These are phyloP conservation scores for Pteria penguin DNA, from an alignment of 2,888 invertebrate species.

Conservation along the genomic window DNA sequence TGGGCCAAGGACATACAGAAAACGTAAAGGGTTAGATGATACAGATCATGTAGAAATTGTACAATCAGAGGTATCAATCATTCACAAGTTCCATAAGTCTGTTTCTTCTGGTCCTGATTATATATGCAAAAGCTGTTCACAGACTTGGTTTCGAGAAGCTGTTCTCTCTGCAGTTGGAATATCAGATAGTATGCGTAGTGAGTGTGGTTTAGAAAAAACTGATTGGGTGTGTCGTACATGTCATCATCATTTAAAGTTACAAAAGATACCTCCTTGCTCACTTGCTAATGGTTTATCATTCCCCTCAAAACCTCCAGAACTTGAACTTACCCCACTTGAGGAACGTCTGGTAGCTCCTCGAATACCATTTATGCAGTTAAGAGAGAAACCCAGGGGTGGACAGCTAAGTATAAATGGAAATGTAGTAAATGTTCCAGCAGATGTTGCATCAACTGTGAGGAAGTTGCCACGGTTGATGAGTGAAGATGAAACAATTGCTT, in stretches of 20 bases:
- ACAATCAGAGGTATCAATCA: too few relatives aligned
- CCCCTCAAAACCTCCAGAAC: not conserved
- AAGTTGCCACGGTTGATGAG: slow-evolving; percentile 40
- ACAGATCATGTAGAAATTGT: too few relatives aligned
- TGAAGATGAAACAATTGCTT: slow-evolving; percentile 41
- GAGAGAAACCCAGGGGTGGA: slow-evolving; percentile 46
- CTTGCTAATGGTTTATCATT: not conserved
- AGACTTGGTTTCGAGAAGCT: slow-evolving; percentile 31
- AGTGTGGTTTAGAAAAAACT: not conserved
- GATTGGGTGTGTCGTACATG: not conserved
- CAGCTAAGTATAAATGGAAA: slow-evolving; percentile 45
- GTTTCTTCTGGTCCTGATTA: slow-evolving; percentile 18
- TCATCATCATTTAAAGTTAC: not conserved
- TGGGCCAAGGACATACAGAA: too few relatives aligned
- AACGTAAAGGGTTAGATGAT: too few relatives aligned
- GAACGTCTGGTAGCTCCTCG: not conserved
- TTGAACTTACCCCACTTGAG: not conserved
- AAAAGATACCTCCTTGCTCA: not conserved
- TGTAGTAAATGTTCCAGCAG: slow-evolving; percentile 51
- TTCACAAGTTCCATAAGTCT: slow-evolving; percentile 11
- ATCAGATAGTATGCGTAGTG: not conserved
- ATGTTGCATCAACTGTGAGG: slow-evolving; percentile 39
- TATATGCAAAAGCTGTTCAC: slow-evolving; percentile 29
- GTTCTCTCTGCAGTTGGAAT: slow-evolving; percentile 1
- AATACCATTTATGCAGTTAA: slow-evolving; percentile 47